These are phyloP conservation scores for Scomberomorus guttatus DNA, from an alignment of 2,797 vertebrate genomes.

Conservation along the genomic window DNA sequence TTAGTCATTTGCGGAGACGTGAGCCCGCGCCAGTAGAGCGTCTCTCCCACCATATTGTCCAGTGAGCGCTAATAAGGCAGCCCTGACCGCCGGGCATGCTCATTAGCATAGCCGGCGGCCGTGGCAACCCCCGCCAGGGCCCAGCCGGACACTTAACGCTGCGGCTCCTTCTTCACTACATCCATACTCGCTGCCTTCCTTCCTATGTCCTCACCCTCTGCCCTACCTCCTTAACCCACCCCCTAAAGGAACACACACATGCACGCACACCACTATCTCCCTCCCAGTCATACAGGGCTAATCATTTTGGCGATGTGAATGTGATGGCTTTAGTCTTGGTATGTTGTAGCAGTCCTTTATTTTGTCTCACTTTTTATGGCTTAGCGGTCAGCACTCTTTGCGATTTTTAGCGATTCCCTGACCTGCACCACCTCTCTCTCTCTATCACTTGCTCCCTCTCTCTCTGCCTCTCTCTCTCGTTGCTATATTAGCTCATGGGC, in stretches of 20 bases:
- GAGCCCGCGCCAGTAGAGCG: slow-evolving; percentile 68
- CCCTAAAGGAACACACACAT: slow-evolving; percentile 30
- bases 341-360: slow-evolving; percentile 65
- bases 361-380: slow-evolving; percentile 66
- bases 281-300: slow-evolving; percentile 43
- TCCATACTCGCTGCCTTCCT: slow-evolving; percentile 68
- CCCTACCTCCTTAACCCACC: slow-evolving; percentile 69
- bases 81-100: slow-evolving; percentile 81
- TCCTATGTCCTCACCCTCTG: slow-evolving; percentile 68
- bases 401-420: slow-evolving; percentile 70
- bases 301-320: slow-evolving; percentile 65
- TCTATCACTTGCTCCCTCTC: slow-evolving; percentile 56
- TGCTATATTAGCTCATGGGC: slow-evolving; percentile 80
- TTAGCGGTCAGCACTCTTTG: slow-evolving; percentile 68
- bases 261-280: not conserved
- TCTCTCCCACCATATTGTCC: slow-evolving; percentile 86
- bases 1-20: slow-evolving; percentile 82
- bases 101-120: slow-evolving; percentile 88
- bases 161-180: slow-evolving; percentile 72
- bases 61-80: slow-evolving; percentile 83
- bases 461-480: slow-evolving; percentile 63
- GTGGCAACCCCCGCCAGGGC: slow-evolving; percentile 81
- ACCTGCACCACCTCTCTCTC: slow-evolving; percentile 61
- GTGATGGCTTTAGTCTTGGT: slow-evolving; percentile 56
- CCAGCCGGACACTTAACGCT: slow-evolving; percentile 85